A percentile compares a stretch with the other conserved stretches of the same genome.
Evolutionary conservation across 2,888 invertebrate genomes (phyloP).

Genomic region (Aphodius granarius): DNA sequence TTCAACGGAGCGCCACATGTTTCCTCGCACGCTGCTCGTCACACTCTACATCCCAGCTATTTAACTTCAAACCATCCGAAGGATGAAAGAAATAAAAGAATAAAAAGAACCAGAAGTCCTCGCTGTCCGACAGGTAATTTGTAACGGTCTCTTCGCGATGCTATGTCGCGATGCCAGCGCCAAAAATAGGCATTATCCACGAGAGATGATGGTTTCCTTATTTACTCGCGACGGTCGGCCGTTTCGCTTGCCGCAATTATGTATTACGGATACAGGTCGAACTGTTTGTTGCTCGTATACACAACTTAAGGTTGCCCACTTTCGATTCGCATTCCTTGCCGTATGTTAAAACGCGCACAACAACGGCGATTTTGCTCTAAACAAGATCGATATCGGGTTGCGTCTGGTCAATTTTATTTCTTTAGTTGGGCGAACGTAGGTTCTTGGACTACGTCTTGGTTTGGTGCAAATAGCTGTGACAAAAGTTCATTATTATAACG

Average conservation of each 20-base stretch:
- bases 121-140: background rate
- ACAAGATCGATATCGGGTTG: background rate
- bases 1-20: background rate
- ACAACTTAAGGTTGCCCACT: background rate
- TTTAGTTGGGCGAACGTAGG: background rate
- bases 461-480: background rate
- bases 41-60: constrained; percentile 11
- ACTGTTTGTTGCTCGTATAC: background rate
- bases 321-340: background rate
- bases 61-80: background rate
- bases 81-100: background rate
- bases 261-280: background rate
- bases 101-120: background rate
- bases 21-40: constrained; percentile 13
- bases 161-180: background rate
- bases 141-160: background rate
- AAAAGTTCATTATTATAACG: background rate
- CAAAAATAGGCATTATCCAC: background rate
- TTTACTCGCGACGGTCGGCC: background rate
- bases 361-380: background rate
- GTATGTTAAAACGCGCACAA: background rate
- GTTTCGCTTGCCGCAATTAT: background rate
- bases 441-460: background rate
- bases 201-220: background rate
- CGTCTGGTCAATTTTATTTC: background rate